A percentile compares a stretch with the other conserved stretches of the same genome.
Conservation (phyloP, 2,888 invertebrate species). For the Leptinotarsa rubiginosa region DNA sequence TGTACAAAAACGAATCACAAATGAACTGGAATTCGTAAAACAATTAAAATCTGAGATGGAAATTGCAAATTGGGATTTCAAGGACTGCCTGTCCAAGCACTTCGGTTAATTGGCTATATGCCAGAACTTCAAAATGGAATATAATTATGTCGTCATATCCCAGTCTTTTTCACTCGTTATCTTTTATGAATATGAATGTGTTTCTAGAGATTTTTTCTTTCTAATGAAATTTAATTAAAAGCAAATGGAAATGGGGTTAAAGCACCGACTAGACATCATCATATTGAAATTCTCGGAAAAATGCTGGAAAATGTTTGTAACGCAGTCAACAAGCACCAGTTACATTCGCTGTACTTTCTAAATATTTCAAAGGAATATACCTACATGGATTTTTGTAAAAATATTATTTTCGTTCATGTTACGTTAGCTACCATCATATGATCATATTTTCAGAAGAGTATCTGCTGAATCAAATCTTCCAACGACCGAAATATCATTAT, state of each 20-base stretch:
- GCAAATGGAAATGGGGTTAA: neutral
- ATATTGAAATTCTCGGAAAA: neutral
- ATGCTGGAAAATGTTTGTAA: too few species aligned
- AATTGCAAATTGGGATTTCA: neutral
- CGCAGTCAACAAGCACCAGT: too few species aligned
- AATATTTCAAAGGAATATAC: too few species aligned
- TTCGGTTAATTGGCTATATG: neutral
- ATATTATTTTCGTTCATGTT: too few species aligned
- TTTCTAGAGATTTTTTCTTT: neutral
- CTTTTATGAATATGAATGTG: neutral
- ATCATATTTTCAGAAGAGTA: too few species aligned
- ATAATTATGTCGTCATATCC: neutral
- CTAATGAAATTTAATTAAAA: neutral
- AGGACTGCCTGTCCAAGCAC: neutral
- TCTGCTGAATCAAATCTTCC: too few species aligned
- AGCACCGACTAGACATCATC: neutral
- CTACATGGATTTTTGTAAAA: too few species aligned
- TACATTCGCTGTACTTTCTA: too few species aligned
- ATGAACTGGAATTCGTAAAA: neutral
- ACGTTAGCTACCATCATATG: too few species aligned
- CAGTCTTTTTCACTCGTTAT: neutral
- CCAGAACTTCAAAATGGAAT: neutral
- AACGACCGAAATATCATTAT: too few species aligned
- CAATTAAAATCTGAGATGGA: slow-evolving; percentile 10
- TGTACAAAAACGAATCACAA: neutral